Evolutionary conservation across 2,797 vertebrate species (phyloP).

Genomic region (Hybognathus amarus): DNA sequence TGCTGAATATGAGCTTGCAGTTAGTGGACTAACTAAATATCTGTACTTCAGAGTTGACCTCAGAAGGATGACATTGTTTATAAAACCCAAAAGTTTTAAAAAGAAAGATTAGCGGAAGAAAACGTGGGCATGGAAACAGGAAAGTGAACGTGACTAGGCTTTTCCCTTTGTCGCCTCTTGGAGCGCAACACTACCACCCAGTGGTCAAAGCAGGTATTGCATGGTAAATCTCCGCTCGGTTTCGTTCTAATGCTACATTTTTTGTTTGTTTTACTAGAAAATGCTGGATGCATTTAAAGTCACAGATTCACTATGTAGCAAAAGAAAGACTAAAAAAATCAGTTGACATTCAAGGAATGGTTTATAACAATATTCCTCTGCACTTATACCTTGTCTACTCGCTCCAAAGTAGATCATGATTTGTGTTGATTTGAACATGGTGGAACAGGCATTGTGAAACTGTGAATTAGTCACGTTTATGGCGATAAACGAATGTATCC

Average conservation of each 20-base stretch:
- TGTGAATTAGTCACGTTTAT: constrained; percentile 35
- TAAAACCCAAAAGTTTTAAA: background rate
- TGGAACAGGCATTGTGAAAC: background rate
- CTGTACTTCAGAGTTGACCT: constrained; percentile 13
- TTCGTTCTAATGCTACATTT: background rate
- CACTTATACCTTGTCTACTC: constrained; percentile 19
- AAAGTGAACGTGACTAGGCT: background rate
- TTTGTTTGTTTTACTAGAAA: constrained; percentile 11
- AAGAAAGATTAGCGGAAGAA: background rate
- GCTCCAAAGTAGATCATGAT: background rate
- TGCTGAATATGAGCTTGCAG: background rate
- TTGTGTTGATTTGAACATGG: background rate
- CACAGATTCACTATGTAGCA: constrained; percentile 16
- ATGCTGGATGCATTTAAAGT: constrained; percentile 37
- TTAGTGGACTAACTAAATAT: background rate
- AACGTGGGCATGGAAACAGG: background rate
- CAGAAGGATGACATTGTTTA: constrained; percentile 10
- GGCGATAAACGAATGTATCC: constrained; percentile 19
- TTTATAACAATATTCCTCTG: constrained; percentile 4
- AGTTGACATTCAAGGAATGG: background rate
- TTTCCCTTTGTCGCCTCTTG: constrained; percentile 49
- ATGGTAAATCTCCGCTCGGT: constrained; percentile 8
- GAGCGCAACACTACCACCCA: constrained; percentile 78
- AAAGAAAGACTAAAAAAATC: background rate
- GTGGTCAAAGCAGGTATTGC: constrained; percentile 64